Percentiles rank a stretch among this genome's conserved stretches.
Evolutionary conservation across 2,797 vertebrate species (phyloP).

Genomic region (Gymnocypris eckloni): DNA sequence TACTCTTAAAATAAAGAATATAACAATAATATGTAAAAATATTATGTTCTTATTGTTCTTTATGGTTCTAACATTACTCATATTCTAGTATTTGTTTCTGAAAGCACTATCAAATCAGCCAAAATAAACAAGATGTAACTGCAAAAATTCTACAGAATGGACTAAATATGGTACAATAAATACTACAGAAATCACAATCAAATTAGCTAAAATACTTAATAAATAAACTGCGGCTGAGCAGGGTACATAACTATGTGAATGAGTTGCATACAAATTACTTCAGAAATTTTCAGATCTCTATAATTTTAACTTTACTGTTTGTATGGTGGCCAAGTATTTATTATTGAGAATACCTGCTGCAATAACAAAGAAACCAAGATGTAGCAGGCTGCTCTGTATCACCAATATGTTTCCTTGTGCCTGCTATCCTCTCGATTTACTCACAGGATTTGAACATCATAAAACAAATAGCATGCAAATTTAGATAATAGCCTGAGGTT

Average conservation of each 20-base stretch:
- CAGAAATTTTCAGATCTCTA: background rate
- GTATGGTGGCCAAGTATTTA: background rate
- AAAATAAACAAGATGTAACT: background rate
- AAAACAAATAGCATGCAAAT: conserved; percentile 48
- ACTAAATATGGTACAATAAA: background rate
- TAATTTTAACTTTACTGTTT: background rate
- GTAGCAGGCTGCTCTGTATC: background rate
- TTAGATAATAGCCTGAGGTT: conserved; percentile 28
- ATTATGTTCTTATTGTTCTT: too few species aligned
- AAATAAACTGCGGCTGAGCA: background rate
- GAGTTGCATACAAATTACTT: background rate
- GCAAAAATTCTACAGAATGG: background rate
- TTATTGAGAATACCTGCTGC: background rate
- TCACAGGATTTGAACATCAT: conserved; percentile 32
- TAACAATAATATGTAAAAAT: too few species aligned
- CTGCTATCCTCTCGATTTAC: conserved; percentile 13
- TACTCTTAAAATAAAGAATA: too few species aligned
- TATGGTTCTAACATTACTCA: background rate
- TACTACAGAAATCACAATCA: background rate
- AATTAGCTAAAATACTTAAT: background rate
- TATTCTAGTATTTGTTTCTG: background rate
- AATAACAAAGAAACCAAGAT: background rate
- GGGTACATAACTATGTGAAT: background rate
- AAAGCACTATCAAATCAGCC: background rate
- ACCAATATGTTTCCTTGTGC: background rate